Base-by-base conservation (phyloP, 2,888 invertebrate genomes). In the Chaetoderma sp. region DNA sequence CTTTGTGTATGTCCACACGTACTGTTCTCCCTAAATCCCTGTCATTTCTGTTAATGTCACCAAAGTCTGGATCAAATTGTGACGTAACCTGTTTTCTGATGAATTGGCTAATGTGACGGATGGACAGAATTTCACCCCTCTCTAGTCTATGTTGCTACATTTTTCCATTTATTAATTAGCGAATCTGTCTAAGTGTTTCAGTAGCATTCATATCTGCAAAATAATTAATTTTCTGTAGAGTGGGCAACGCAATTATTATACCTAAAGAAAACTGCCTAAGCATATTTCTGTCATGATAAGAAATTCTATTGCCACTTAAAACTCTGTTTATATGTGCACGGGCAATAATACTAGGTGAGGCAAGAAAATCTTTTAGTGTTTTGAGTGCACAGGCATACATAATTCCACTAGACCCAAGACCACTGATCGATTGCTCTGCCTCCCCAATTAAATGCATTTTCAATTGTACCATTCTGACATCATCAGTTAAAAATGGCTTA, bases 11-110 rank as follows among this genome's bases (percentile, higher is more conserved):
- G n/a, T n/a, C n/a, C n/a, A n/a, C n/a, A n/a, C n/a, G n/a, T n/a
- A n/a, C n/a, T n/a, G n/a, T n/a, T n/a, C n/a, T n/a, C 42, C 32
- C 32, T 39, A 1, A 61, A 44, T 4, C 42, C 4, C 30, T 61
- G 10, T 18, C 61, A n/a, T 3, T 54, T 16, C n/a, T 47, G 10
- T 25, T 36, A 54, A 63, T 16, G 39, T 63, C 63, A 21, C 63
- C 63, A 39, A 60, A 64, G 13, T 60, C 64, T 10, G 60, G 64
- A 16, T 64, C 64, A 36, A 59, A 64, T 16, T 59, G 54, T 3
- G 60, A 42, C 27, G 27, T 52, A 5, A 64, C 59, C n/a, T 33
- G 21, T 44, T 64, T 32, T 25, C 64, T 28, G n/a, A n/a, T n/a
- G n/a, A n/a, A n/a, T n/a, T n/a, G n/a, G n/a, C n/a, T n/a, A n/a